Base-by-base conservation (phyloP, 2,113 vertebrate species). In the Brachypteracias leptosomus region DNA sequence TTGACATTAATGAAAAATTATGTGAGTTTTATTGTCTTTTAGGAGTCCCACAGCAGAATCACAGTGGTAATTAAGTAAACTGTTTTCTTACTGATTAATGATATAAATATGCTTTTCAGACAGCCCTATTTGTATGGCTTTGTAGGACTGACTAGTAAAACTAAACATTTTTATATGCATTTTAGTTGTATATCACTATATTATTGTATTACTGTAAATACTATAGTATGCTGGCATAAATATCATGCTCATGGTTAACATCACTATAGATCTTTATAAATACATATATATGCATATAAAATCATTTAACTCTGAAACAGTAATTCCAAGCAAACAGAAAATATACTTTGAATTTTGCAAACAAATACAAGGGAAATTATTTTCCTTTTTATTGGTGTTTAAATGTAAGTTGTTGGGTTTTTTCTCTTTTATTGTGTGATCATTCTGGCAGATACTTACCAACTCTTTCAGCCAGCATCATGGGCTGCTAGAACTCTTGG, bases 401-500 rank as follows among this genome's bases (percentile, higher is more conserved):
- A 81, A 88, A 58, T 74, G 16, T 20, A 52, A 76, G 47, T 19
- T 5, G 4, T 9, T 12, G 42, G 42, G 42, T 42, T 62, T 49
- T 36, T 67, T 33, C 15, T 72, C 14, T 76, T 79, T 26, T 22
- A 38, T 55, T 40, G 25, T 68, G 51, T 29, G 74, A 83, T 73
- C 36, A 13, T 82, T 90, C 68, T 96, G 96, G 91, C 95, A 90
- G 63, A 51, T 40, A 11, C 36, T 78, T 77, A 40, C 73, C 38
- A 74, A 42, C 28, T 76, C 85, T 42, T 49, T 78, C 70, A 93
- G 61, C 73, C 80, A 49, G 6, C 57, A 33, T 92, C 65, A 10
- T 10, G 73, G 83, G 80, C 65, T 44, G 68, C 85, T 67, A 22
- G 35, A 61, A 22, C 74, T n/a, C 82, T 91, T 96, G 96, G 95